These are phyloP conservation scores for Diadegma fenestrale DNA, from an alignment of 2,888 invertebrate species.

Conservation along the genomic window DNA sequence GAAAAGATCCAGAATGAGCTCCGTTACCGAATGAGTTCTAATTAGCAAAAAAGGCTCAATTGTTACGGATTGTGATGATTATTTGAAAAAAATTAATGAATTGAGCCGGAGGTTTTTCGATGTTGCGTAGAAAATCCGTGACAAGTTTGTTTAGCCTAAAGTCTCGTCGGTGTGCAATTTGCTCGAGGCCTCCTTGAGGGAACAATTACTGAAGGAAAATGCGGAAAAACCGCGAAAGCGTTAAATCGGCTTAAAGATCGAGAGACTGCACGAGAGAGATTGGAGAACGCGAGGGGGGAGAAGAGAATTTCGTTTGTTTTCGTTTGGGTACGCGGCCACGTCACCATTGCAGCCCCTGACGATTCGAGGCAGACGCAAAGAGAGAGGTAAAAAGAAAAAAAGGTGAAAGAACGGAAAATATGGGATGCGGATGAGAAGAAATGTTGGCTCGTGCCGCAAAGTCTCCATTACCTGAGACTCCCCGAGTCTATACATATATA, in stretches of 20 bases:
- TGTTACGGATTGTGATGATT: too few species aligned
- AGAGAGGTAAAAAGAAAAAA: not conserved
- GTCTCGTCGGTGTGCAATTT: not conserved
- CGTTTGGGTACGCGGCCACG: conserved; percentile 12
- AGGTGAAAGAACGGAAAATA: conserved; percentile 2
- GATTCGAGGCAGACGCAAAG: not conserved
- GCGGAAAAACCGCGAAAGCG: conserved; percentile 63
- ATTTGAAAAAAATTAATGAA: not conserved
- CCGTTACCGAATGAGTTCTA: not conserved
- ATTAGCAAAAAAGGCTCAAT: not conserved
- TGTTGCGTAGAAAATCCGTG: not conserved
- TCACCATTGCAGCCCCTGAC: not conserved
- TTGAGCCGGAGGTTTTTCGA: not conserved
- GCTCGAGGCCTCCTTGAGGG: too few species aligned
- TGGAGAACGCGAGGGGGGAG: not conserved
- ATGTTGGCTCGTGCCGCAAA: conserved; percentile 78
- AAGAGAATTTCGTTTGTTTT: conserved; percentile 36
- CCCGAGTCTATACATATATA: conserved; percentile 25
- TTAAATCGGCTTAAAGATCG: conserved; percentile 73
- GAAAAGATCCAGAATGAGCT: not conserved
- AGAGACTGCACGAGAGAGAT: not conserved
- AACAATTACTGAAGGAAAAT: conserved; percentile 31
- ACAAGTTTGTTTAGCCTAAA: conserved; percentile 32
- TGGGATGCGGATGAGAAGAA: conserved; percentile 40
- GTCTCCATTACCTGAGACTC: conserved; percentile 73